A percentile compares a stretch with the other conserved stretches of the same genome.
Conservation (phyloP, 2,888 invertebrate genomes). For the Arctia plantaginis region DNA sequence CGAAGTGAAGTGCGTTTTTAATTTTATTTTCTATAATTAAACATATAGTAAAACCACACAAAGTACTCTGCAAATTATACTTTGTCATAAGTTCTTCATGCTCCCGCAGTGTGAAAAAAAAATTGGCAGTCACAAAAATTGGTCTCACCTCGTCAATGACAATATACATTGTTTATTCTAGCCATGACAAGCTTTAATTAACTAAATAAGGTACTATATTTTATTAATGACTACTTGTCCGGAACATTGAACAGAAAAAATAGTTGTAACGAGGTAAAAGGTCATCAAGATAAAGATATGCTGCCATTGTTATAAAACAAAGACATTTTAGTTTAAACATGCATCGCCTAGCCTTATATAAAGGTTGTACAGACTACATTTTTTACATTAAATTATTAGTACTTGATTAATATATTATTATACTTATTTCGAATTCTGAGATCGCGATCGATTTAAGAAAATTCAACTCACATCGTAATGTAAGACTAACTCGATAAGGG, state of each 20-base stretch:
- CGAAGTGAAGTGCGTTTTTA: too few species aligned
- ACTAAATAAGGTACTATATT: not conserved
- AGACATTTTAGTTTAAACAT: not conserved
- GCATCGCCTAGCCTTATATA: not conserved
- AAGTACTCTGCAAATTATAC: not conserved
- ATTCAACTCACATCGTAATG: too few species aligned
- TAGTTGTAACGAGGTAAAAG: slow-evolving; percentile 3
- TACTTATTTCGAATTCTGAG: too few species aligned
- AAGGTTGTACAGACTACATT: slow-evolving; percentile 2
- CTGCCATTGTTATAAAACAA: slow-evolving; percentile 13
- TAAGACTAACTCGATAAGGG: too few species aligned
- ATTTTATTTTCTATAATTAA: not conserved
- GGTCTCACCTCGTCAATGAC: slow-evolving; percentile 6
- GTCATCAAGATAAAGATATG: slow-evolving; percentile 14
- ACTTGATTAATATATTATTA: not conserved
- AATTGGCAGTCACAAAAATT: slow-evolving; percentile 1
- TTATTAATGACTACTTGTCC: slow-evolving; percentile 6
- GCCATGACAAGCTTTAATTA: slow-evolving; percentile 13
- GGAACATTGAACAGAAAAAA: not conserved
- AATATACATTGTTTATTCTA: slow-evolving; percentile 12
- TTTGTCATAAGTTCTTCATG: not conserved
- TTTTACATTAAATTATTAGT: not conserved
- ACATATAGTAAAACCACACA: not conserved
- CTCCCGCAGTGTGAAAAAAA: slow-evolving; percentile 5
- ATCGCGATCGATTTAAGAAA: too few species aligned